Evolutionary conservation across 2,113 vertebrate genomes (phyloP), one percentile per base, ranked within the genome.

Genomic region (Brachionichthys hirsutus): DNA sequence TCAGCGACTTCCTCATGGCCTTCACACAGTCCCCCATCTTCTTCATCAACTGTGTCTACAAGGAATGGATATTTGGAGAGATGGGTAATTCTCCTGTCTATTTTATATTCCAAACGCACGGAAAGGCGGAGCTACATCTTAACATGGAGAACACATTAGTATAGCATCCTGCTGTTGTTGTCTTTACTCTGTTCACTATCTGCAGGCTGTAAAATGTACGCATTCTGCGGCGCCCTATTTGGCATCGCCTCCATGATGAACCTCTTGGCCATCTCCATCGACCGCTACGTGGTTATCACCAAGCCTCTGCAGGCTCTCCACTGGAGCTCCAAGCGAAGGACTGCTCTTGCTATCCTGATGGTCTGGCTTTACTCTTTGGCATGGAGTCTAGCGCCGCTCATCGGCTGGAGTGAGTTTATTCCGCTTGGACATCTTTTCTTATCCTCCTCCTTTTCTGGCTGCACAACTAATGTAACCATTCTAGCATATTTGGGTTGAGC

Each of bases 241-340:
- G 95, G 95, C 69, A 95, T 97, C 71, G 85, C 93, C 53, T 98
- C 96, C 74, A 98, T 98, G 96, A 94, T 96, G 42, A 98, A 93
- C 76, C 91, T 98, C 58, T 89, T 86, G 77, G 95, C 92, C 85
- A 97, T 98, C 84, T 94, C 95, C 15, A 81, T 95, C 60, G 95
- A 97, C 88, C 94, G 95, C 56, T 97, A 96, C 66, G 83, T 97
- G 86, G 96, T 94, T 44, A 97, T 98, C 90, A 97, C 94, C 6
- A 93, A 87, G 46, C 95, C 95, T 1, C 88, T 98, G 86, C 83
- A 92, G 76, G 85, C 94, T 51, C 85, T 95, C 0, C 90, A 91
- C 54, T 85, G 89, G 82, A 89, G 81, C 13, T 95, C 95, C 44
- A 96, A 93, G 77, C 90, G 91, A 72, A 89, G 90, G 41, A 94